Base-by-base conservation (phyloP, 2,797 vertebrate species). In the Tadarida brasiliensis region DNA sequence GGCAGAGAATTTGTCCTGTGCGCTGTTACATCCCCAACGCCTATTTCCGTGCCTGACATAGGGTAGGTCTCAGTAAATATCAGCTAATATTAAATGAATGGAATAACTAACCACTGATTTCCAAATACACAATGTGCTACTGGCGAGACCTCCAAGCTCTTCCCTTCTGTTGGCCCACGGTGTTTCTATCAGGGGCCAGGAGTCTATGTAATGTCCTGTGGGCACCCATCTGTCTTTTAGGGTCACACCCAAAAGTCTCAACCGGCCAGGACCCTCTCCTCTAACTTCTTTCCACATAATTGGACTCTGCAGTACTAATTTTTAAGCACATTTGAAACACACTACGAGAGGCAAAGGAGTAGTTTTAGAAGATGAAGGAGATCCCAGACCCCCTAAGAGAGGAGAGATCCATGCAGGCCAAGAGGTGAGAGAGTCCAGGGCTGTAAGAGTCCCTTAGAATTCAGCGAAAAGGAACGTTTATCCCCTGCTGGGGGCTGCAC, bases 241-340 rank as follows among this genome's bases (percentile, higher is more conserved):
- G 7, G 19, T 39, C 71, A 67, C 49, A 33, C 33, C 11, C 24
- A 35, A 86, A 49, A 57, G 28, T 44, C 73, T 74, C 70, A 2
- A 11, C 56, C 11, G 16, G 51, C 28, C 28, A 57, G 59, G 1
- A 77, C 35, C n/a, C 9, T 30, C 44, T 71, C 63, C 6, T 54
- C 33, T 54, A 19, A 56, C 30, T 39, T 56, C 22, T 26, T 4
- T 76, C 35, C 22, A 16, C 8, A 4, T 20, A 65, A 70, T 54
- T 20, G 81, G 4, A 74, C 56, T 78, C 54, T 44, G n/a, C 26
- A 24, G 56, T 28, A 82, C 11, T 77, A 24, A 11, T 14, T 82
- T 87, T 67, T 77, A 87, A 95, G 44, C 68, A 71, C 10, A 57
- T 19, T 82, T 70, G 11, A 57, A 78, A 76, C 33, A 63, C 54